Evolutionary conservation across 2,113 vertebrate genomes (phyloP), one percentile per base, ranked within the genome.

Genomic region (Muntiacus reevesi): DNA sequence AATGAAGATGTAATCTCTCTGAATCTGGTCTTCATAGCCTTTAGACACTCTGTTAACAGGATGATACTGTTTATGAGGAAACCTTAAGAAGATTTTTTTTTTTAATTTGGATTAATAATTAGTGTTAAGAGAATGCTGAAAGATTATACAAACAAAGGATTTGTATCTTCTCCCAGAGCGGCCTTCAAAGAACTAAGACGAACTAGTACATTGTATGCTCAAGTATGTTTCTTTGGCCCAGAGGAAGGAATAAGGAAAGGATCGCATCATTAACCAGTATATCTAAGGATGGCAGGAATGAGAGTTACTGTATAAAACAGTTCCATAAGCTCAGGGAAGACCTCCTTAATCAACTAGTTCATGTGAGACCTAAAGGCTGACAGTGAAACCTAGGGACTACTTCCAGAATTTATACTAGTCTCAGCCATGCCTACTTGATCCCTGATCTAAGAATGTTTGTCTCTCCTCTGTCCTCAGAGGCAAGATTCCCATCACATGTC

Each of bases 101-200:
- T 59, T 88, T 71, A 79, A 64, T 93, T 97, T 82, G 82, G 59
- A 81, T 88, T 36, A 95, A 86, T 85, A 90, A 64, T 27, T 88
- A 43, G 47, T 76, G n/a, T 71, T 83, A 85, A 47, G 9, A 92
- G 55, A 16, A 87, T 43, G 17, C 19, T 59, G 40, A 15, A 81
- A 12, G 3, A 52, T 67, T 25, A 89, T 2, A 94, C 47, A 57
- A 92, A 86, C 55, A 17, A 90, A 93, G 40, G 17, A 67, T 83
- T 47, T 85, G 16, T 84, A 57, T 83, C 89, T 30, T 89, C 21
- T 97, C 21, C 27, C 55, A 79, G 60, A 86, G 55, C 83, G 27
- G 25, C 13, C 55, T 78, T 93, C 45, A 78, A 85, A 36, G 17
- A 47, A 50, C 15, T 79, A n/a, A 84, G 27, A 71, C 7, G 33